phyloP scores from a whole-genome alignment of 2,888 invertebrate species.

The Pristionchus japonicus region DNA sequence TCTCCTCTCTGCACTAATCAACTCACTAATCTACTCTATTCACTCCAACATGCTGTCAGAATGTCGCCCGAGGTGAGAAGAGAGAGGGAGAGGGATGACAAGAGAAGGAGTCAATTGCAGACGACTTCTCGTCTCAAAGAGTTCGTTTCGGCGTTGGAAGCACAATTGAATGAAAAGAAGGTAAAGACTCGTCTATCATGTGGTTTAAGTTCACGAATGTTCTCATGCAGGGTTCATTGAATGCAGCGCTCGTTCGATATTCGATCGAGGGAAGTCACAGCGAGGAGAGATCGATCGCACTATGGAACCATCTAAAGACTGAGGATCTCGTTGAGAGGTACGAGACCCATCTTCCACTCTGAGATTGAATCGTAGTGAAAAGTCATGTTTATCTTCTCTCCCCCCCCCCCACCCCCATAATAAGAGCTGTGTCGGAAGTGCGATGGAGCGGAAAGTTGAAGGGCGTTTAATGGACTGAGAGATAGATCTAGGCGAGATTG shows the following conservation, averaged over 20 bases:
- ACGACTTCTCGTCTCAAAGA: constrained; percentile 7
- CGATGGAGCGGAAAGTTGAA: neutral
- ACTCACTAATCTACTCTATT: neutral
- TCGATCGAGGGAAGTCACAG: neutral
- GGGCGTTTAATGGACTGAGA: neutral
- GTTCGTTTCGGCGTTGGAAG: neutral
- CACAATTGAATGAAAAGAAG: neutral
- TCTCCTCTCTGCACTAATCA: neutral
- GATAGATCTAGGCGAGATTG: neutral
- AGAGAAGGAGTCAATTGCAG: neutral
- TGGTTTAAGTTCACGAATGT: neutral
- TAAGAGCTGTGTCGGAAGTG: neutral
- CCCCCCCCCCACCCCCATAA: neutral
- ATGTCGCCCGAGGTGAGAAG: neutral
- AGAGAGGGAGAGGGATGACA: neutral
- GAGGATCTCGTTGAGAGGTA: constrained; percentile 28
- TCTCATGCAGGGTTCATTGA: neutral
- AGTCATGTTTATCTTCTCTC: neutral
- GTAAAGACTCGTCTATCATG: neutral
- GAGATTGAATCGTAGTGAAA: neutral
- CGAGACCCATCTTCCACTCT: neutral
- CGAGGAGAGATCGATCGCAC: neutral
- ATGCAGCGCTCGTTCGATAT: neutral
- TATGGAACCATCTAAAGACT: constrained; percentile 12
- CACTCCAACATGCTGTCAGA: neutral